Percentiles rank a stretch among this genome's conserved stretches.
Conservation (phyloP, 2,113 vertebrate genomes). For the Camarhynchus parvulus region DNA sequence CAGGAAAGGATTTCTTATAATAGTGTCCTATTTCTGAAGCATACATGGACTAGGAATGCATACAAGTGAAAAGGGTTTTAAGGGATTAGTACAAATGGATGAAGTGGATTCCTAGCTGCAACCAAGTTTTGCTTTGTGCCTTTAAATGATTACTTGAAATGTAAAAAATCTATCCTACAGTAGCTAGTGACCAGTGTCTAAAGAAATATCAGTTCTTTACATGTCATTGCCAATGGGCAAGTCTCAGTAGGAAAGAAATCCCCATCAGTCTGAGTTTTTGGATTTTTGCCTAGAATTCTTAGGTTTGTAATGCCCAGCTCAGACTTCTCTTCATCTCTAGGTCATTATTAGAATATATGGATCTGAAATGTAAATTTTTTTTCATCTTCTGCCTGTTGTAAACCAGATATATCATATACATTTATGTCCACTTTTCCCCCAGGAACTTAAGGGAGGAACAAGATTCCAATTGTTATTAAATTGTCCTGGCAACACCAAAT, state of each 20-base stretch:
- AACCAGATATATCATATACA: background rate
- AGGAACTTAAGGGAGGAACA: background rate
- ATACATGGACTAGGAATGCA: background rate
- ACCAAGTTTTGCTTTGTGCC: background rate
- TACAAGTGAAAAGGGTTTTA: background rate
- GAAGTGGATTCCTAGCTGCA: background rate
- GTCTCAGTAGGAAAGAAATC: background rate
- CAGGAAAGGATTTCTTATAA: constrained; percentile 20
- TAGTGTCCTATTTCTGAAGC: constrained; percentile 2
- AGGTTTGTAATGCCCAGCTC: background rate
- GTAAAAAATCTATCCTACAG: background rate
- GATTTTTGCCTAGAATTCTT: background rate
- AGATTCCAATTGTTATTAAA: background rate
- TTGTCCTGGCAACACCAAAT: background rate
- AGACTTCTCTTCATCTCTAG: background rate
- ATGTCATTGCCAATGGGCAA: background rate
- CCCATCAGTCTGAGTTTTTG: background rate
- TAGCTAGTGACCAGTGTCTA: background rate
- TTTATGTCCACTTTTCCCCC: background rate
- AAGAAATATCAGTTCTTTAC: background rate
- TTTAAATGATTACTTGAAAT: background rate
- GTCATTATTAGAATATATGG: background rate
- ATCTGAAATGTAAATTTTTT: background rate
- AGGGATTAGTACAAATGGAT: background rate
- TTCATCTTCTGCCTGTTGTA: background rate